These are phyloP conservation scores for Petrocephalus zakoni DNA, from an alignment of 2,113 vertebrate genomes.

Conservation along the genomic window DNA sequence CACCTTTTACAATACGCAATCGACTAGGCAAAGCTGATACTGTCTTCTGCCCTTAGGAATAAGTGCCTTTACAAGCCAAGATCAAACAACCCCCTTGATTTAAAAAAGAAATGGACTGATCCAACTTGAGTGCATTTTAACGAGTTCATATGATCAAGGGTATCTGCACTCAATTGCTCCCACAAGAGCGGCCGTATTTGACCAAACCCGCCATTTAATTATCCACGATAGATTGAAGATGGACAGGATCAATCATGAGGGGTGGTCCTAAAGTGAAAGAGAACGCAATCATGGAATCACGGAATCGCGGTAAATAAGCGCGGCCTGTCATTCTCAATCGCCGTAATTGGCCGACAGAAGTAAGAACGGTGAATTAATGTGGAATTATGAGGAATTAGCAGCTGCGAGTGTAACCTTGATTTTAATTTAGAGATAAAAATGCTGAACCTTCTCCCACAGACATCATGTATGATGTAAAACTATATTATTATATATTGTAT, in stretches of 20 bases:
- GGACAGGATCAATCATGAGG: not conserved
- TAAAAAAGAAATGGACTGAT: not conserved
- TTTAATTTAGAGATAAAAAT: conserved; percentile 57
- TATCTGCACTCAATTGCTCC: not conserved
- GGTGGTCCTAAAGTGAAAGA: not conserved
- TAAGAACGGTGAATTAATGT: not conserved
- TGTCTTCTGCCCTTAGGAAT: not conserved
- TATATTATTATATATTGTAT: not conserved
- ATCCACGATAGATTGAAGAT: not conserved
- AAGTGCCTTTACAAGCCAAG: not conserved
- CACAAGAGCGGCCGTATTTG: not conserved
- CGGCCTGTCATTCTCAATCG: conserved; percentile 38
- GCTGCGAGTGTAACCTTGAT: conserved; percentile 43
- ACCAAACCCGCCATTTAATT: not conserved
- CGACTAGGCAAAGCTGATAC: not conserved
- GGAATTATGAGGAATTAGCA: not conserved
- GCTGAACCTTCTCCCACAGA: conserved; percentile 46
- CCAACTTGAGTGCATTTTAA: not conserved
- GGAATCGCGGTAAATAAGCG: not conserved
- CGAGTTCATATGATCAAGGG: not conserved
- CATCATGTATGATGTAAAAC: conserved; percentile 32
- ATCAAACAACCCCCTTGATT: not conserved
- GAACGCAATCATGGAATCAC: conserved; percentile 5
- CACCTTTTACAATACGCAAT: not conserved
- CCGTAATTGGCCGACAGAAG: conserved; percentile 46